Evolutionary conservation across 2,888 invertebrate species (phyloP), one percentile per base, ranked within the genome.

Genomic region (Invenusta paracnida): DNA sequence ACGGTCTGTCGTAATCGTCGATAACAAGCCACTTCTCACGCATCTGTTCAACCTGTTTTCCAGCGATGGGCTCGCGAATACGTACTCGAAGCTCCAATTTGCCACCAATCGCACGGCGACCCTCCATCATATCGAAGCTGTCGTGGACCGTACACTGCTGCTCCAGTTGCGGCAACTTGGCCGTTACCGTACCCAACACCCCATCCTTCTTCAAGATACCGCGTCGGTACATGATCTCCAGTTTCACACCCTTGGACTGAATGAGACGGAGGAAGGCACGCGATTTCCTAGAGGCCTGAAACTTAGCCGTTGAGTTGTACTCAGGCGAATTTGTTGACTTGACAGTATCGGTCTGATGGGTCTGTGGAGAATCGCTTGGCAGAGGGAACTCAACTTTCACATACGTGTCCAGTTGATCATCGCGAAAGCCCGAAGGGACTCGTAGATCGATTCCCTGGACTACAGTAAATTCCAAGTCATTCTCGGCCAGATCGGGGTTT

Each of bases 11-110:
- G 27, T 89, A 89, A 67, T 89, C 87, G 83, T 92, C 96, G 87
- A 98, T 94, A 84, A 96, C 93, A 13, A 98, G 93, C 98, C 98
- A 98, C 91, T 96, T 96, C 90, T 97, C 96, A 86, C 94, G 94
- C 30, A 95, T 93, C 90, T 95, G 94, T 90, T 96, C 96, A 2
- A 97, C 94, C 92, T 97, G 95, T 93, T 30, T 85, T 1, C 85
- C 85, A 17, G 85, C 11, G 17, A 86, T 29, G 11, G 98, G 97
- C 89, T 96, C 95, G 86, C 97, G 93, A 27, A 97, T 93, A 85
- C 96, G 94, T 83, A 97, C 91, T 91, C 95, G 95, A 0, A 97
- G 93, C 91, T 98, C 98, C 86, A 98, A 89, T 89, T 96, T 96
- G 0, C 97, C 97, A 23, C 97, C 97, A 5, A 95, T 94, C 17